These are phyloP conservation scores for Struthidea cinerea DNA, from an alignment of 2,113 vertebrate species.

Conservation along the genomic window DNA sequence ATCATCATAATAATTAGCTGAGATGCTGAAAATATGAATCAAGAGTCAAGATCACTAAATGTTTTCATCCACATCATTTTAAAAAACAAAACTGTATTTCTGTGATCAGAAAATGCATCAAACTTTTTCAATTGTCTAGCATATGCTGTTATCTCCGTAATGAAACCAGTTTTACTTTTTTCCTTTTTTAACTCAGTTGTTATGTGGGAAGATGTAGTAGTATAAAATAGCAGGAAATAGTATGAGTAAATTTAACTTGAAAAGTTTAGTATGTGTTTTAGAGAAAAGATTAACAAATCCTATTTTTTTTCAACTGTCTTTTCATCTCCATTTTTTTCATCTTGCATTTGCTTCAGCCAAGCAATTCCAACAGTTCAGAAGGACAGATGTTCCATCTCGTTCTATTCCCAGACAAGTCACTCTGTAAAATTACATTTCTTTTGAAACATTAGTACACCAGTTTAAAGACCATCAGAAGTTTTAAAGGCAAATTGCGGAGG, in stretches of 20 bases:
- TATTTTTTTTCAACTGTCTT: constrained; percentile 30
- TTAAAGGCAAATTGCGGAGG: constrained; percentile 28
- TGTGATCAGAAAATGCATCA: constrained; percentile 6
- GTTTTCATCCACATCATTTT: background rate
- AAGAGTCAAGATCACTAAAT: background rate
- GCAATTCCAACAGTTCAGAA: constrained; percentile 14
- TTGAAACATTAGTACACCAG: constrained; percentile 33
- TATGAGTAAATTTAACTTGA: constrained; percentile 42
- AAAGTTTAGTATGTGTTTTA: constrained; percentile 10
- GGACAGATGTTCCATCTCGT: constrained; percentile 51
- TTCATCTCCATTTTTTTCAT: constrained; percentile 45
- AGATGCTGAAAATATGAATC: background rate
- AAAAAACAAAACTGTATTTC: background rate
- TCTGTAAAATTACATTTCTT: constrained; percentile 52
- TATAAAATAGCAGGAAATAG: constrained; percentile 53
- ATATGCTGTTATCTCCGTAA: constrained; percentile 41
- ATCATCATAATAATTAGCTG: background rate
- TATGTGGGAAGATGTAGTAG: constrained; percentile 54
- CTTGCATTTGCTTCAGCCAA: constrained; percentile 17
- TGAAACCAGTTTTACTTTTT: constrained; percentile 26
- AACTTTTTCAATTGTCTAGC: constrained; percentile 41
- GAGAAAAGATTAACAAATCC: constrained; percentile 22
- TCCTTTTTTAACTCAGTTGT: constrained; percentile 49
- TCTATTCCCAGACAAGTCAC: constrained; percentile 55
- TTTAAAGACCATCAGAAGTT: constrained; percentile 51